Conservation (phyloP, 2,113 vertebrate species). For the Myrmecophaga tridactyla region DNA sequence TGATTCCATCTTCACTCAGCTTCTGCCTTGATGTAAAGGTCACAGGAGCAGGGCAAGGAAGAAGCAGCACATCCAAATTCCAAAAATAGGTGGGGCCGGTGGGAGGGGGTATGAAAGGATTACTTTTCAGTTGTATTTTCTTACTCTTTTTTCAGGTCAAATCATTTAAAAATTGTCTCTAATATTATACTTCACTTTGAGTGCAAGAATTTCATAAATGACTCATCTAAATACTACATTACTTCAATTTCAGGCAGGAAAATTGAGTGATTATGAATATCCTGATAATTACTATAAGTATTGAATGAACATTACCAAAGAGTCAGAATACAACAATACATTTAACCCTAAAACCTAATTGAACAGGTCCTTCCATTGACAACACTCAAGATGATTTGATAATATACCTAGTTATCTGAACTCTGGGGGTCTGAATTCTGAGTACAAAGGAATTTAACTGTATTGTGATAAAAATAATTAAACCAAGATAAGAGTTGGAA, state of each 20-base stretch:
- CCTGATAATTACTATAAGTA: conserved; percentile 9
- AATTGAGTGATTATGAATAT: neutral
- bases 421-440: neutral
- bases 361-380: neutral
- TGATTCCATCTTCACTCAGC: neutral
- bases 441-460: neutral
- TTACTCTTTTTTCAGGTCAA: neutral
- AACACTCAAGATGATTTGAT: conserved; percentile 6
- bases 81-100: neutral
- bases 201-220: neutral
- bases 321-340: neutral
- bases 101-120: neutral
- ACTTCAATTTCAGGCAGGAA: conserved; percentile 32
- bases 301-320: conserved; percentile 3
- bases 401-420: conserved; percentile 23
- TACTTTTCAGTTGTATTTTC: neutral
- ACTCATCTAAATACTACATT: conserved; percentile 26
- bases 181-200: neutral
- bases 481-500: neutral
- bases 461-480: conserved; percentile 18
- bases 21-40: neutral
- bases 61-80: neutral
- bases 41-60: neutral
- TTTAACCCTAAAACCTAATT: neutral
- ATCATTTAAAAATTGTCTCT: neutral